These are phyloP conservation scores for Oncorhynchus keta DNA, from an alignment of 2,113 vertebrate genomes.

Conservation along the genomic window DNA sequence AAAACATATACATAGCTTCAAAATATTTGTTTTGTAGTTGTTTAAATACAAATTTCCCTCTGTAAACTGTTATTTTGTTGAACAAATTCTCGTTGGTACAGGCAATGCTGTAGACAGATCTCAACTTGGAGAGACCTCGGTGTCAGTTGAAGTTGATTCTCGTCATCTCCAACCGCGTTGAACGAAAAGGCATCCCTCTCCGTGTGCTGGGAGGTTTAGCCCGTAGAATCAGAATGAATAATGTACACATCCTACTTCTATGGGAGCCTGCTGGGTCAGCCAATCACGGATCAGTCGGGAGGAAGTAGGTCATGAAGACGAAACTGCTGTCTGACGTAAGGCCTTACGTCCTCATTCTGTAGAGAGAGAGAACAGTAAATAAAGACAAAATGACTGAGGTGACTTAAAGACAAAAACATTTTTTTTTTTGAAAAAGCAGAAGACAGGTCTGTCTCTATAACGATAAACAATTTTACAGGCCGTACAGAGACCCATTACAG, in stretches of 20 bases:
- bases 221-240: slow-evolving; percentile 16
- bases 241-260: slow-evolving; percentile 70
- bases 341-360: slow-evolving; percentile 96
- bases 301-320: slow-evolving; percentile 97
- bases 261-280: slow-evolving; percentile 43
- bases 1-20: slow-evolving; percentile 28
- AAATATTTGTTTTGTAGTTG: background rate
- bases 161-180: background rate
- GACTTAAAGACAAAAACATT: background rate
- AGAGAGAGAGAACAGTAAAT: background rate
- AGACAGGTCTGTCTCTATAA: too few relatives aligned
- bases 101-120: slow-evolving; percentile 81
- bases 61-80: slow-evolving; percentile 28
- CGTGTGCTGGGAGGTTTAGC: background rate
- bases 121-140: background rate
- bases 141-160: background rate
- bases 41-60: slow-evolving; percentile 12
- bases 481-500: too few relatives aligned
- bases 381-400: background rate
- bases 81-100: slow-evolving; percentile 77
- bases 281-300: slow-evolving; percentile 81
- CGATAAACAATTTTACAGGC: too few relatives aligned
- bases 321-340: slow-evolving; percentile 95
- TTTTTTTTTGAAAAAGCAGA: too few relatives aligned
- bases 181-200: background rate